phyloP scores from a whole-genome alignment of 2,113 vertebrate genomes.

The Chaetura pelagica region DNA sequence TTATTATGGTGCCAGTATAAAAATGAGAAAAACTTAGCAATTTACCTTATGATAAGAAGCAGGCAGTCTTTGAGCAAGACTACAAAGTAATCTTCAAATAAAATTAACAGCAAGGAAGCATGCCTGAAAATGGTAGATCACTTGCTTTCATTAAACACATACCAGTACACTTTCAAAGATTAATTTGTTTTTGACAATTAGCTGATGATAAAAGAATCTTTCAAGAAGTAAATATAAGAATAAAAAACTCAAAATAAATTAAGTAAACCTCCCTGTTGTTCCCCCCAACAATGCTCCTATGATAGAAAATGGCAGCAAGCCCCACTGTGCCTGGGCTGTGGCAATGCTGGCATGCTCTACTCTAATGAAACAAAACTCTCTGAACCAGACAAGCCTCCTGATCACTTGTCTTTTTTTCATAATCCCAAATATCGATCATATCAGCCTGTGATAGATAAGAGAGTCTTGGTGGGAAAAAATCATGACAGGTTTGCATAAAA shows the following conservation, averaged over 20 bases:
- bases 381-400: neutral
- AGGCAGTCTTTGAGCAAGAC: slow-evolving; percentile 47
- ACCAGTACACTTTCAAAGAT: neutral
- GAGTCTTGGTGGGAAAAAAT: neutral
- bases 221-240: neutral
- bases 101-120: neutral
- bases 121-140: slow-evolving; percentile 15
- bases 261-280: neutral
- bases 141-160: slow-evolving; percentile 27
- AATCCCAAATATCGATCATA: neutral
- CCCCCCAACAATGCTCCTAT: neutral
- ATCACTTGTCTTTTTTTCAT: neutral
- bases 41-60: neutral
- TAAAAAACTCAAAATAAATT: neutral
- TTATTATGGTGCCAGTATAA: neutral
- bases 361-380: neutral
- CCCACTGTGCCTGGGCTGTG: neutral
- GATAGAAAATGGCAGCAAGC: neutral
- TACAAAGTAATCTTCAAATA: slow-evolving; percentile 58
- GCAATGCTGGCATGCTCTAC: neutral
- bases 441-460: neutral
- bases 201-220: slow-evolving; percentile 8
- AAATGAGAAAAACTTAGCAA: neutral
- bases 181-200: slow-evolving; percentile 18
- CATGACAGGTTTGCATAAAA: neutral